phyloP scores from a whole-genome alignment of 2,888 invertebrate species.

The Dasysyrphus tricinctus region DNA sequence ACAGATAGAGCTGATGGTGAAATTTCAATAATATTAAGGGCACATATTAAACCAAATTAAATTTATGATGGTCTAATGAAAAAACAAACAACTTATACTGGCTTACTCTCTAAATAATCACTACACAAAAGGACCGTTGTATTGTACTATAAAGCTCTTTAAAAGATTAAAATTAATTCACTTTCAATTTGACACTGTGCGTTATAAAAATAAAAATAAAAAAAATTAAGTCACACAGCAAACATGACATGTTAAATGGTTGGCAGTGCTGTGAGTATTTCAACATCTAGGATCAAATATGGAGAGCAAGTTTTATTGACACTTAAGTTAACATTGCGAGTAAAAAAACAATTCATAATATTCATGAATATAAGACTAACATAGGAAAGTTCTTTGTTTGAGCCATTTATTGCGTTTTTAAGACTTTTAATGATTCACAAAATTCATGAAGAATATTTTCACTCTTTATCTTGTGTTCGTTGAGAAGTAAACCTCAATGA shows the following conservation, averaged over 20 bases:
- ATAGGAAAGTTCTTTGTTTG: neutral
- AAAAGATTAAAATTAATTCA: slow-evolving; percentile 24
- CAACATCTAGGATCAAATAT: slow-evolving; percentile 22
- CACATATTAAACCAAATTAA: neutral
- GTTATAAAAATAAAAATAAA: slow-evolving; percentile 8
- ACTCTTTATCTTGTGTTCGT: neutral
- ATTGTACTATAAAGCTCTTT: slow-evolving; percentile 4
- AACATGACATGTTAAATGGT: slow-evolving; percentile 26
- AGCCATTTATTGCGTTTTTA: neutral
- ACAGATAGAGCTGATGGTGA: slow-evolving; percentile 4
- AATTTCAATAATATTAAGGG: slow-evolving; percentile 21
- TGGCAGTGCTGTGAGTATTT: slow-evolving; percentile 13
- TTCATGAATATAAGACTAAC: neutral
- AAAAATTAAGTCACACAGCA: neutral
- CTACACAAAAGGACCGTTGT: neutral
- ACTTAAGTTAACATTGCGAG: neutral
- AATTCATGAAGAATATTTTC: neutral
- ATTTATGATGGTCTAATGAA: slow-evolving; percentile 28
- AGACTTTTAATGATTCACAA: neutral
- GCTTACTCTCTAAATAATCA: neutral
- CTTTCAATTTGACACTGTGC: slow-evolving; percentile 17
- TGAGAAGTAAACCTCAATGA: too few relatives aligned
- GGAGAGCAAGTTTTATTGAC: slow-evolving; percentile 21
- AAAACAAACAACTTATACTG: neutral
- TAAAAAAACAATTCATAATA: neutral